These are phyloP conservation scores for Drymodes brunneopygia DNA, from an alignment of 2,113 vertebrate genomes.

Conservation along the genomic window DNA sequence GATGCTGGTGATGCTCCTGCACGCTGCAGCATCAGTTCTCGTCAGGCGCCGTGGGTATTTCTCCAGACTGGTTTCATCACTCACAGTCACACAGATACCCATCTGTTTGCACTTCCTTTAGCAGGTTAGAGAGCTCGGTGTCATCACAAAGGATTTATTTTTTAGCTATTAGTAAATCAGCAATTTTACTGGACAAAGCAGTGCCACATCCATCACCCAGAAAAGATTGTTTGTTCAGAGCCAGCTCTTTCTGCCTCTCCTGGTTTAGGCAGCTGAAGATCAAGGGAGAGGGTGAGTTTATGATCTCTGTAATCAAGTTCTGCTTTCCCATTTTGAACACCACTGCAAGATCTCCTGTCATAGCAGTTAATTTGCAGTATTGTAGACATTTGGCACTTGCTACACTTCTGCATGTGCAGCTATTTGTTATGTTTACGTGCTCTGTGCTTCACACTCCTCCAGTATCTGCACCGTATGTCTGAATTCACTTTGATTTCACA, in stretches of 20 bases:
- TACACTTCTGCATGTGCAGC: background rate
- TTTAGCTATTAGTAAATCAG: slow-evolving; percentile 52
- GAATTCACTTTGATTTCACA: slow-evolving; percentile 43
- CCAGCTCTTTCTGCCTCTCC: background rate
- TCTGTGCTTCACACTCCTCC: background rate
- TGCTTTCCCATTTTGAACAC: slow-evolving; percentile 4
- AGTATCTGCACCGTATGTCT: background rate
- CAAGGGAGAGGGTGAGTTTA: slow-evolving; percentile 31
- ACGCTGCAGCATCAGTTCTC: background rate
- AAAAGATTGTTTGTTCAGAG: slow-evolving; percentile 5
- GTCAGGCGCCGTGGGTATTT: background rate
- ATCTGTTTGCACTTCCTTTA: slow-evolving; percentile 35
- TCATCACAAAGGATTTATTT: slow-evolving; percentile 45
- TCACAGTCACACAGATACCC: slow-evolving; percentile 35
- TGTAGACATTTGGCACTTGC: slow-evolving; percentile 7
- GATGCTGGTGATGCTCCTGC: background rate
- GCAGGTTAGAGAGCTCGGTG: slow-evolving; percentile 24
- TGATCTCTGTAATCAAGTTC: slow-evolving; percentile 18
- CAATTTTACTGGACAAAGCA: slow-evolving; percentile 44
- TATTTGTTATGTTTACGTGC: background rate
- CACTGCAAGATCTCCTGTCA: background rate
- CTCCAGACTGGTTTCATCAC: slow-evolving; percentile 17
- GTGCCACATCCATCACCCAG: background rate
- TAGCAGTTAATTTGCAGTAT: slow-evolving; percentile 29
- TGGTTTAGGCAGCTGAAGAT: background rate